Conservation (phyloP, 37 sponge, comb jelly and placozoan species). For the Oscarella lobularis region DNA sequence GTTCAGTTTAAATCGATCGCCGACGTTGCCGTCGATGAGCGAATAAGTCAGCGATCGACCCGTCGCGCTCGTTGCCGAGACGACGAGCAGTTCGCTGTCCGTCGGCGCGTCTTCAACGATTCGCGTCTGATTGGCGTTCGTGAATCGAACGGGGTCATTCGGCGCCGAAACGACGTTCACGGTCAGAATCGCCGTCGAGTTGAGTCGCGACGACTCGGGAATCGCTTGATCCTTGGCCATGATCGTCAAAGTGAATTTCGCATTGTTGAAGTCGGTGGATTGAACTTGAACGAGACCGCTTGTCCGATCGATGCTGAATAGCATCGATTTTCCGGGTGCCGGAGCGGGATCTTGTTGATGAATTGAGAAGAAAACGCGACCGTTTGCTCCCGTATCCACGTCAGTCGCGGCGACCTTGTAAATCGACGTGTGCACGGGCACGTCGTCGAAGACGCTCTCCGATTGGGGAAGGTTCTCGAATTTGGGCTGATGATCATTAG, state of each 20-base stretch:
- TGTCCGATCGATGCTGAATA: not conserved
- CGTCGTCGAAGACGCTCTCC: constrained; percentile 1
- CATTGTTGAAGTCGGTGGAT: not conserved
- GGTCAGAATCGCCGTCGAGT: not conserved
- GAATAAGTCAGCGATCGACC: not conserved
- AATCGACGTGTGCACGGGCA: not conserved
- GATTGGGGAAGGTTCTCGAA: not conserved
- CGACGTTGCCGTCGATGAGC: not conserved
- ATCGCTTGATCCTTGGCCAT: not conserved
- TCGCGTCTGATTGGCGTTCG: not conserved
- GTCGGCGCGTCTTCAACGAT: not conserved
- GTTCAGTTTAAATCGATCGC: not conserved
- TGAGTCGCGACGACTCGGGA: not conserved
- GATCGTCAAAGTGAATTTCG: too few species aligned
- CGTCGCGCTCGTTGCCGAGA: not conserved
- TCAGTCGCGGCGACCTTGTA: not conserved
- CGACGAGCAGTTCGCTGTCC: not conserved
- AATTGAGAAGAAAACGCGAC: not conserved
- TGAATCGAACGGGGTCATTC: not conserved
- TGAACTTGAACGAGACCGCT: not conserved
- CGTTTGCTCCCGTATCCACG: constrained; percentile 4
- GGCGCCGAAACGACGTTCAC: not conserved
- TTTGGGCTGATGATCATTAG: constrained; percentile 9
- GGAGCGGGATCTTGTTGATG: not conserved
- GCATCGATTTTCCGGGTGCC: not conserved